Evolutionary conservation across 1,140 invertebrate genomes (phyloP), one percentile per base, ranked within the genome.

Genomic region (Nasonia giraulti): DNA sequence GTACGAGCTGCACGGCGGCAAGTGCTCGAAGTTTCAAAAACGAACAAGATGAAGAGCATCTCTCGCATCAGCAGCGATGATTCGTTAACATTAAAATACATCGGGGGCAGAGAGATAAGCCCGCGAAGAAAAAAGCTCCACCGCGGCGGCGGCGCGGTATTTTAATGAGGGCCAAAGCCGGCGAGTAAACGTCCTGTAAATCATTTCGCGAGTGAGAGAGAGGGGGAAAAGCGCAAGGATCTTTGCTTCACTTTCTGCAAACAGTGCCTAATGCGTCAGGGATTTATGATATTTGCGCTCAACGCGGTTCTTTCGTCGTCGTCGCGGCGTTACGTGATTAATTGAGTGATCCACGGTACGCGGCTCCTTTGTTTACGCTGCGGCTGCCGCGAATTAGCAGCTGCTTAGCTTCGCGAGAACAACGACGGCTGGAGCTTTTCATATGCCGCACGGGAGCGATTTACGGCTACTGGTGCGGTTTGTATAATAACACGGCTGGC

Each of bases 121-220:
- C 17, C 3, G 40, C 40, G 20, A 74, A 33, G 17, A 50, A 20
- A 33, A 77, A 50, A 77, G 44, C 44, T 3, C 40, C 12, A 11
- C 71, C 12, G 20, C 55, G n/a, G 62, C 73, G 31, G 23, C 10
- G n/a, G 17, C n/a, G 27, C 55, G 47, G 91, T 90, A 91, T 91
- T 92, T 92, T 91, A 91, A 91, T 90, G 91, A 91, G 90, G 89
- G 88, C 89, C 89, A 90, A 91, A 91, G 90, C 89, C 89, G 88
- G 88, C 88, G 89, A 90, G 90, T 90, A 90, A 91, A 91, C 89
- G 91, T 91, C 91, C 88, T 90, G 91, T 92, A 91, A 91, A 92
- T 92, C 91, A 92, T 92, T 90, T 91, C 87, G 75, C 86, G 87
- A 87, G 87, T 87, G 86, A 84, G 87, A 87, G 85, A 82, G 87